Conservation (phyloP, 2,888 invertebrate species). For the Heliothis peltigera region DNA sequence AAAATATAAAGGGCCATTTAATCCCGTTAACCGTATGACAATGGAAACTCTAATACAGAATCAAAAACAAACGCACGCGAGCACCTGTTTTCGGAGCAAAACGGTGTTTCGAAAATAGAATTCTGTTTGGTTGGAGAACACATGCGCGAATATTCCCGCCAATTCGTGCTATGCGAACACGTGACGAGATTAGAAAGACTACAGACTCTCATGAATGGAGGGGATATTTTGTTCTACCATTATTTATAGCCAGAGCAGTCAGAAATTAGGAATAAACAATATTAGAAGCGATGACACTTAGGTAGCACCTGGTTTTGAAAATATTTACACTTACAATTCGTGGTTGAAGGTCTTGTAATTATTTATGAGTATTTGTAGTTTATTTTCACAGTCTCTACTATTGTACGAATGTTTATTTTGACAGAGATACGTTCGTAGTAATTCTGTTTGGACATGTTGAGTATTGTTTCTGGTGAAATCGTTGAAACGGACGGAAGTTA, state of each 20-base stretch:
- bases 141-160: slow-evolving; percentile 65
- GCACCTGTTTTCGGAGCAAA: slow-evolving; percentile 80
- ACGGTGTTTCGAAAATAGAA: slow-evolving; percentile 68
- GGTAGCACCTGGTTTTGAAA: slow-evolving; percentile 36
- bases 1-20: slow-evolving; percentile 2
- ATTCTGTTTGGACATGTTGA: slow-evolving; percentile 13
- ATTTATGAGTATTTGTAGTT: slow-evolving; percentile 32
- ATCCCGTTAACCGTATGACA: slow-evolving; percentile 29
- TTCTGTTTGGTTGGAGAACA: slow-evolving; percentile 43
- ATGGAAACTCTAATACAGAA: slow-evolving; percentile 58
- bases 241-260: slow-evolving; percentile 22
- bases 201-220: slow-evolving; percentile 67
- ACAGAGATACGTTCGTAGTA: slow-evolving; percentile 14
- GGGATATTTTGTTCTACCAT: slow-evolving; percentile 35
- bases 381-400: slow-evolving; percentile 23
- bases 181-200: slow-evolving; percentile 62
- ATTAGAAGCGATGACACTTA: slow-evolving; percentile 28
- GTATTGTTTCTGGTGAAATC: slow-evolving; percentile 25
- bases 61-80: slow-evolving; percentile 65
- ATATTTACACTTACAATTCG: slow-evolving; percentile 26
- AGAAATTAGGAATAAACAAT: slow-evolving; percentile 34
- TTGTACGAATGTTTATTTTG: slow-evolving; percentile 12
- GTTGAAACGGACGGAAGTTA: slow-evolving; percentile 12
- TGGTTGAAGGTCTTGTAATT: slow-evolving; percentile 36
- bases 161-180: slow-evolving; percentile 70